Evolutionary conservation across 37 sponge, comb jelly and placozoan species (phyloP).

Genomic region (Geodia barretti): DNA sequence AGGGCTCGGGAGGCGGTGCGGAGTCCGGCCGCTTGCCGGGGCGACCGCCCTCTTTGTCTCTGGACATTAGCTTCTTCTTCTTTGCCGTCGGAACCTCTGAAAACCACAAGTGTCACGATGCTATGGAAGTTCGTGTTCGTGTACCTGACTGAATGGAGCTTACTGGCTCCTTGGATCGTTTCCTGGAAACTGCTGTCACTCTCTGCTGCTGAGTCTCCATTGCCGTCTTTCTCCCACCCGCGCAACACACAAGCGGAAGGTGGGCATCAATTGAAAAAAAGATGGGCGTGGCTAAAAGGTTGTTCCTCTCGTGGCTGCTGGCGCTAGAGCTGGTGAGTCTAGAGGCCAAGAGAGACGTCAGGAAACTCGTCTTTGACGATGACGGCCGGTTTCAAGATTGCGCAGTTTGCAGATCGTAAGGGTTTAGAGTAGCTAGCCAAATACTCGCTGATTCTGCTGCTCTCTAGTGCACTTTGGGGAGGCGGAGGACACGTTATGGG

Average conservation of each 20-base stretch:
- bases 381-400: slow-evolving; percentile 39
- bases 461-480: slow-evolving; percentile 62
- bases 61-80: background rate
- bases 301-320: background rate
- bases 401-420: slow-evolving; percentile 42
- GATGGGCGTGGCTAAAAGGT: background rate
- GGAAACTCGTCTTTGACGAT: slow-evolving; percentile 7
- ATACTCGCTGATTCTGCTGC: background rate
- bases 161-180: background rate
- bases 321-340: background rate
- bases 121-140: background rate
- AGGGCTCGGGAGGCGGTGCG: background rate
- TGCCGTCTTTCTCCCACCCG: too few species aligned
- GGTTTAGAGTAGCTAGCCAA: background rate
- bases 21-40: background rate
- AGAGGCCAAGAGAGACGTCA: background rate
- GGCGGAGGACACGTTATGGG: slow-evolving; percentile 57
- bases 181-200: too few species aligned
- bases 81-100: background rate
- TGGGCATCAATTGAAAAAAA: background rate
- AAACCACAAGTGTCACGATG: background rate
- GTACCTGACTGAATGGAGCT: background rate
- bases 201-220: too few species aligned
- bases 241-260: background rate
- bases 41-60: background rate